Evolutionary conservation across 53 echinoderm and acorn worm genomes (phyloP), one percentile per base, ranked within the genome.

Genomic region (Patiria pectinifera): DNA sequence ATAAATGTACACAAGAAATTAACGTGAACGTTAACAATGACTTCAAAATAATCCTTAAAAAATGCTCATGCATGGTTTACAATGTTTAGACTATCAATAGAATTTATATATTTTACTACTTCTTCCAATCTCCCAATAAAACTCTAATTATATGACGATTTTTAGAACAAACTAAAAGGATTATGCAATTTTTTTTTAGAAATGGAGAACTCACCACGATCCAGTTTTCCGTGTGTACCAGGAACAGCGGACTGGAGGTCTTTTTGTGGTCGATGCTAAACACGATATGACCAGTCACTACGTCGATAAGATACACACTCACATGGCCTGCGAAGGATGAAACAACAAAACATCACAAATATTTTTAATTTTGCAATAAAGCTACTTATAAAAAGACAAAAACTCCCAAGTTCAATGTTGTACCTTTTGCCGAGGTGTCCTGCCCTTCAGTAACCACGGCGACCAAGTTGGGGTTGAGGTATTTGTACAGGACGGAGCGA

Each of bases 201-300:
- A 53, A 0, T 74, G 4, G 74, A n/a, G 23, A 21, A 98, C 98
- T 94, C 74, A 98, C 98, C 87, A 96, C 95, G 21, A 98, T 92
- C 98, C 98, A 98, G 94, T 98, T 98, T 61, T 98, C 98, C 8
- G 96, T 82, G 71, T 96, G 98, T 45, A 98, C 95, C 0, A 98
- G 78, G 78, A 94, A 93, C 22, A 98, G 92, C 5, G 98, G 98
- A 10, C 96, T 96, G 13, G 94, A 90, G 0, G 91, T 92, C 83
- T 91, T 93, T 84, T 98, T 98, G 78, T 98, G 98, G 63, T 96
- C 96, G 21, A 94, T 92, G 84, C 92, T 95, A 82, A 98, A 98
- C 49, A 98, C 91, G 25, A 98, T 91, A 48, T 95, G 92, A 16
- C 98, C 98, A 21, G 96, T 98, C 15, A 98, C 95, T 63, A 94